Conservation (phyloP, 2,797 vertebrate species). For the Bucorvus abyssinicus region DNA sequence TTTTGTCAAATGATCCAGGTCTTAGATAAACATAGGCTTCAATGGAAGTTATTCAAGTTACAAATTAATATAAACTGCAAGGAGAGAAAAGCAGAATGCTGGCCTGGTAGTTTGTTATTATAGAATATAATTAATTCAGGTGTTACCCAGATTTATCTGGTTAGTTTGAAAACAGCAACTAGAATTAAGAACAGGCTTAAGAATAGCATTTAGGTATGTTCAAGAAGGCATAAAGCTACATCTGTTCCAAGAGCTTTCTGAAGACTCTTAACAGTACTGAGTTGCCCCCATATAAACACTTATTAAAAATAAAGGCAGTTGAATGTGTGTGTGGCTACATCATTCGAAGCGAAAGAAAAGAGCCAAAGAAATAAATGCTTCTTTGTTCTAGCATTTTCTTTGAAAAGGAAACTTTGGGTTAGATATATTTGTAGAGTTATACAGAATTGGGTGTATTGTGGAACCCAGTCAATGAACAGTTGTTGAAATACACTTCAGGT, state of each 20-base stretch:
- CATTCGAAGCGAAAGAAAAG: background rate
- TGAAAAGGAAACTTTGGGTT: background rate
- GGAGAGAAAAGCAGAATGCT: background rate
- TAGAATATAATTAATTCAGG: background rate
- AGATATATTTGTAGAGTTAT: background rate
- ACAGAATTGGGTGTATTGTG: background rate
- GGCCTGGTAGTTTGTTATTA: background rate
- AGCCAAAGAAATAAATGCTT: background rate
- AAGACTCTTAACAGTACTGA: background rate
- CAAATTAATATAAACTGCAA: background rate
- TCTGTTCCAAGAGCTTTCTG: constrained; percentile 9
- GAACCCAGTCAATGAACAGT: background rate
- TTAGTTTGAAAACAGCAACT: constrained; percentile 3
- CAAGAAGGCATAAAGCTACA: background rate
- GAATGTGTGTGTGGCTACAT: background rate
- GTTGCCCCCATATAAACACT: background rate
- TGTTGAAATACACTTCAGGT: background rate
- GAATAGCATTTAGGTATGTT: background rate
- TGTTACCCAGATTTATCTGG: background rate
- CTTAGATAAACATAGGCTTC: background rate
- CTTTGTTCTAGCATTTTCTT: background rate
- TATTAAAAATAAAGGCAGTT: background rate
- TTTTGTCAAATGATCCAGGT: background rate
- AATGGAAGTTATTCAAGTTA: background rate
- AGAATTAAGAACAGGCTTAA: background rate